These are phyloP conservation scores for Noctua pronuba DNA, from an alignment of 2,888 invertebrate genomes.

Conservation along the genomic window DNA sequence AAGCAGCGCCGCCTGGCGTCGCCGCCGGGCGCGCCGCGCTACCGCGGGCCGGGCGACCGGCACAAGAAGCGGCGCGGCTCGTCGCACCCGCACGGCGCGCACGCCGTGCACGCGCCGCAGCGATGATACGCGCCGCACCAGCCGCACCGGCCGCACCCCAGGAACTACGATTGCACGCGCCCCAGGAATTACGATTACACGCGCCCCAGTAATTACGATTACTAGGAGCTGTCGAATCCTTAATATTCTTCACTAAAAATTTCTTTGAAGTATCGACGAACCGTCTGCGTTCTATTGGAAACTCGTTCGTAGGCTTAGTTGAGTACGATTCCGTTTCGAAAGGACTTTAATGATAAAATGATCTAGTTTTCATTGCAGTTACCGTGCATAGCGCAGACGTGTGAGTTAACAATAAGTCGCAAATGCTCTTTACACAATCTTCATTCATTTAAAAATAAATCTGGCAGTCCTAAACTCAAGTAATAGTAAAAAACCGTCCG, in stretches of 20 bases:
- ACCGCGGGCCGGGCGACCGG: constrained; percentile 49
- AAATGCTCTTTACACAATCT: not conserved
- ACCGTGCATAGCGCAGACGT: not conserved
- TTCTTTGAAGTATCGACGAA: too few relatives aligned
- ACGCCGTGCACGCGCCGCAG: not conserved
- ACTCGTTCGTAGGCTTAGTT: not conserved
- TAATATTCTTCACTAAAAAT: not conserved
- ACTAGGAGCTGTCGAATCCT: not conserved
- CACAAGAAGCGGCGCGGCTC: constrained; percentile 78
- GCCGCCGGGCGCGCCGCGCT: constrained; percentile 60
- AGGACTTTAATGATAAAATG: not conserved
- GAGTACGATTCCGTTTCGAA: not conserved
- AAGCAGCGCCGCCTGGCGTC: constrained; percentile 77
- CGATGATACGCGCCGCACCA: not conserved
- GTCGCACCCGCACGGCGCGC: constrained; percentile 49
- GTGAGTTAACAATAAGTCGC: not conserved
- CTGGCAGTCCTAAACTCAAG: not conserved
- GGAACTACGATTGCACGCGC: not conserved
- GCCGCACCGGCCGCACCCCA: not conserved
- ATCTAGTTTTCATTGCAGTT: not conserved
- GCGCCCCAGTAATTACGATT: not conserved
- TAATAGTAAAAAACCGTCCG: constrained; percentile 33
- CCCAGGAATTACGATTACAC: not conserved
- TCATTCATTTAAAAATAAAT: not conserved
- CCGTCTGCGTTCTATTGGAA: not conserved